Conservation (phyloP, 2,113 vertebrate species). For the Gavia stellata region DNA sequence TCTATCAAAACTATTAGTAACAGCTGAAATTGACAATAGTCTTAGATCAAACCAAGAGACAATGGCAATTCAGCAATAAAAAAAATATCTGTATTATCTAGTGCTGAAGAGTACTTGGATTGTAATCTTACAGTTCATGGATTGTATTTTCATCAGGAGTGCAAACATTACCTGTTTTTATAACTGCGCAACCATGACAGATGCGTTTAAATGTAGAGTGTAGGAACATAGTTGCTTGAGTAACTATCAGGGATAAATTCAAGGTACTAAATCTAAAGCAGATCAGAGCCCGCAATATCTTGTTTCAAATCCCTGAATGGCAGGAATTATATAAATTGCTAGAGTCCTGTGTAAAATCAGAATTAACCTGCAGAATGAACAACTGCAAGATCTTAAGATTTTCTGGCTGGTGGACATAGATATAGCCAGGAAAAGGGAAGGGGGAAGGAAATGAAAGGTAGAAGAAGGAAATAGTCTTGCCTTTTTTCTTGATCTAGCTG, state of each 20-base stretch:
- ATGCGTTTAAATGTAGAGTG: neutral
- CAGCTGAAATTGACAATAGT: neutral
- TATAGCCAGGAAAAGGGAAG: neutral
- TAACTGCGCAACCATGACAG: neutral
- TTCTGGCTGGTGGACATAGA: neutral
- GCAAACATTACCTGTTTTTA: neutral
- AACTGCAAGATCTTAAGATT: neutral
- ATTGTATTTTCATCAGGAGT: neutral
- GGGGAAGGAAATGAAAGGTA: neutral
- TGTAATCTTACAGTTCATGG: neutral
- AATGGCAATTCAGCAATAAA: neutral
- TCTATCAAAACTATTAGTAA: neutral
- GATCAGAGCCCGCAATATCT: neutral
- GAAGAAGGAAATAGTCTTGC: neutral
- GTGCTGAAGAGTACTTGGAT: neutral
- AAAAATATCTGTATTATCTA: neutral
- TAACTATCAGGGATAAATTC: neutral
- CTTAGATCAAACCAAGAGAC: neutral
- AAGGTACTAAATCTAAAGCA: neutral
- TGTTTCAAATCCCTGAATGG: neutral
- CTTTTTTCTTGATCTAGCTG: neutral
- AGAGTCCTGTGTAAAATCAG: neutral
- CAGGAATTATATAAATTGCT: neutral
- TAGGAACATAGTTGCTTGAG: neutral
- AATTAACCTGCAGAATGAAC: neutral